Evolutionary conservation across 2,113 vertebrate genomes (phyloP).

Genomic region (Dendrocopos noguchii): DNA sequence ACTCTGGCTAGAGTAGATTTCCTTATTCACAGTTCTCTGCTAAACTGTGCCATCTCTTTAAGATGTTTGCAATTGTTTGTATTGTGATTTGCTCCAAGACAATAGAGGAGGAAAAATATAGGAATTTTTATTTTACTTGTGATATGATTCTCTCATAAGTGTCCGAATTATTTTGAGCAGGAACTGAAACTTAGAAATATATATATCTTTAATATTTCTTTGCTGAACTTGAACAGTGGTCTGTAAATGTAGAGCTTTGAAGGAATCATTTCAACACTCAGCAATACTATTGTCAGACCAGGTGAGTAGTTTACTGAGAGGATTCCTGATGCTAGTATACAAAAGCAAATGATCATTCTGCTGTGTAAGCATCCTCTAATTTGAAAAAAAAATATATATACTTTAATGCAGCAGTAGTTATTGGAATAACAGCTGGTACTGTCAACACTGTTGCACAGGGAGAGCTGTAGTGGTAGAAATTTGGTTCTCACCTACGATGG

Average conservation of each 20-base stretch:
- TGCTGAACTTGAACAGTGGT: background rate
- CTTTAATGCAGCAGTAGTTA: constrained; percentile 32
- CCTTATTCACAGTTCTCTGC: background rate
- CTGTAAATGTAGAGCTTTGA: background rate
- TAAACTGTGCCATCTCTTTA: background rate
- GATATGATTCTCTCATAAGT: background rate
- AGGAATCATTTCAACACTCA: background rate
- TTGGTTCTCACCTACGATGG: background rate
- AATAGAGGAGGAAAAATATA: background rate
- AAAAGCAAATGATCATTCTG: background rate
- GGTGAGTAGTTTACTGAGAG: background rate
- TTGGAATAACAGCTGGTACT: constrained; percentile 50
- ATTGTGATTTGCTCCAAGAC: background rate
- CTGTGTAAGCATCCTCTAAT: constrained; percentile 31
- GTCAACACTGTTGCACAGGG: background rate
- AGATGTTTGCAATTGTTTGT: background rate
- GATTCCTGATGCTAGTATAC: background rate
- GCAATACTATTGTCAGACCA: background rate
- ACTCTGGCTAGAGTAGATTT: background rate
- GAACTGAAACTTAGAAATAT: background rate
- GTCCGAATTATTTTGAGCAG: background rate
- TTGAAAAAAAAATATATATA: constrained; percentile 27
- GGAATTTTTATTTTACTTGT: background rate
- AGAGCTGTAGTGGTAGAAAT: background rate
- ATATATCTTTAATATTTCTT: background rate